Evolutionary conservation across 2,888 invertebrate species (phyloP), one percentile per base, ranked within the genome.

Genomic region (Callosobruchus maculatus): DNA sequence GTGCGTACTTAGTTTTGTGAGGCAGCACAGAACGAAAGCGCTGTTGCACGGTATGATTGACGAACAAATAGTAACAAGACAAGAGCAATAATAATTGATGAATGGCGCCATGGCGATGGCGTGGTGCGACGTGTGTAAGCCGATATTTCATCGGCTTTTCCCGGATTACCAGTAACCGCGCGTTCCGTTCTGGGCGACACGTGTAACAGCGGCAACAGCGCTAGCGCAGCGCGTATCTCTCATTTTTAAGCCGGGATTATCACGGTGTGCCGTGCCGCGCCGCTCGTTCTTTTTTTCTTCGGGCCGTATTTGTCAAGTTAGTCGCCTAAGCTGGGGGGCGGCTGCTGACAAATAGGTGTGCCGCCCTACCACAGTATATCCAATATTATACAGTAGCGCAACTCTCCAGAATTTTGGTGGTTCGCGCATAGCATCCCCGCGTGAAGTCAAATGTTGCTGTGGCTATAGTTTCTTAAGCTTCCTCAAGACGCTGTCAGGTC

Each of bases 81-180:
- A n/a, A n/a, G n/a, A n/a, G n/a, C n/a, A n/a, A n/a, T n/a, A 73
- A 73, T 73, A 73, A 71, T 73, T 73, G 73, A 73, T 30, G 73
- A 49, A 26, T 21, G 26, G 22, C 68, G 13, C 13, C n/a, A n/a
- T 1, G 49, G 5, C 20, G 71, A 71, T 67, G n/a, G 22, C 68
- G 70, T 69, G 20, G 68, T 21, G 49, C 68, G 71, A n/a, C 30
- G 66, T 68, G 70, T 70, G 72, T 74, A 74, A 74, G 70, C 78
- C 72, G 72, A 77, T 77, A 77, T 76, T 76, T 78, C 73, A 78
- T 75, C 76, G 68, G 77, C 77, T 78, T 77, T 74, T 76, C 77
- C 74, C 68, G 77, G 78, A 76, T 79, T 78, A 78, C 49, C 13
- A 18, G 49, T 49, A 49, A 71, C 75, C 73, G 70, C 72, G n/a